A percentile compares a stretch with the other conserved stretches of the same genome.
phyloP scores from a whole-genome alignment of 2,888 invertebrate genomes.

The Philereme transversata region DNA sequence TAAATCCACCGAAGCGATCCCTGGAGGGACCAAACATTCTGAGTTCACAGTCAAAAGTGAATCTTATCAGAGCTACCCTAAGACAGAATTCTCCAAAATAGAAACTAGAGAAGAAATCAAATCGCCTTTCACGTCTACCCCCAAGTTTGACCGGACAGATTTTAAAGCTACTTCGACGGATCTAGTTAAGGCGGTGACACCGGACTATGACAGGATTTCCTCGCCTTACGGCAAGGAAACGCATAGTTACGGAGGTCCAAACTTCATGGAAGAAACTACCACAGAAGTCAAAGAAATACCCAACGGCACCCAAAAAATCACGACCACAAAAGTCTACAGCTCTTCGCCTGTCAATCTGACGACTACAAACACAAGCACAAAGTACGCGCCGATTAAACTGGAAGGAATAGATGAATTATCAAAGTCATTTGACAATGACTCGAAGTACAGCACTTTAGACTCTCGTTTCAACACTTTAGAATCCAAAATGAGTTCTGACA shows the following conservation, averaged over 20 bases:
- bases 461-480: constrained; percentile 75
- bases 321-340: constrained; percentile 83
- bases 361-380: constrained; percentile 76
- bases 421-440: constrained; percentile 79
- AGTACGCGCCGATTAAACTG: constrained; percentile 75
- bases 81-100: constrained; percentile 65
- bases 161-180: constrained; percentile 58
- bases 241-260: constrained; percentile 71
- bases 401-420: constrained; percentile 82
- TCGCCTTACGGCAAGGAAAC: constrained; percentile 75
- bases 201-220: constrained; percentile 71
- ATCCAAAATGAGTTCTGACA: constrained; percentile 76
- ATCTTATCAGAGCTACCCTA: constrained; percentile 72
- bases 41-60: constrained; percentile 72
- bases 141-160: constrained; percentile 63
- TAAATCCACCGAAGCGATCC: constrained; percentile 73
- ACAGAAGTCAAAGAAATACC: constrained; percentile 82
- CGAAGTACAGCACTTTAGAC: constrained; percentile 74
- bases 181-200: constrained; percentile 68
- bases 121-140: constrained; percentile 73
- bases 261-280: constrained; percentile 76
- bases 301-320: constrained; percentile 82
- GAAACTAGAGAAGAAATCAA: constrained; percentile 68
- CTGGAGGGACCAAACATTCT: constrained; percentile 73
- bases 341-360: constrained; percentile 82